A percentile compares a stretch with the other conserved stretches of the same genome.
These are phyloP conservation scores for Siniperca knerii DNA, from an alignment of 2,113 vertebrate species.

Conservation along the genomic window DNA sequence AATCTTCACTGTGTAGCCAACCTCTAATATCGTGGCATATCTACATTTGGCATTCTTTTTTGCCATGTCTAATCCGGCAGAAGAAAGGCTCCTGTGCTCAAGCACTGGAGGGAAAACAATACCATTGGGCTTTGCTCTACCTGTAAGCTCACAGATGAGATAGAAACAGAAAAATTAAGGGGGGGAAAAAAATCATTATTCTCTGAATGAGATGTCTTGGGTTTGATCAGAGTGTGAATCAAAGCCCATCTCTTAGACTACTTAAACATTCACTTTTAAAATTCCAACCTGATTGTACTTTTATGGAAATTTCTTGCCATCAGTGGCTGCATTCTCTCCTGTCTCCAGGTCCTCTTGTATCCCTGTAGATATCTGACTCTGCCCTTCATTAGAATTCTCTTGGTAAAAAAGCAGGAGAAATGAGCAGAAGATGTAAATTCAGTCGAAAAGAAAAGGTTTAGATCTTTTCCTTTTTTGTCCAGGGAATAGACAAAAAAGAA, in stretches of 20 bases:
- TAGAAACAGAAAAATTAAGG: slow-evolving; percentile 84
- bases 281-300: slow-evolving; percentile 99
- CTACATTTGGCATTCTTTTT: slow-evolving; percentile 85
- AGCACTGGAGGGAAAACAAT: slow-evolving; percentile 83
- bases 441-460: slow-evolving; percentile 92
- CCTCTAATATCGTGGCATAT: slow-evolving; percentile 74
- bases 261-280: slow-evolving; percentile 99
- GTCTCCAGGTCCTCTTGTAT: slow-evolving; percentile 95
- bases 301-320: slow-evolving; percentile 99
- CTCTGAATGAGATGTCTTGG: slow-evolving; percentile 97
- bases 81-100: slow-evolving; percentile 82
- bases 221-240: slow-evolving; percentile 98
- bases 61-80: slow-evolving; percentile 80
- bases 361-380: slow-evolving; percentile 94
- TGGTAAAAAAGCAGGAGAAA: slow-evolving; percentile 93
- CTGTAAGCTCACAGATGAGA: slow-evolving; percentile 85
- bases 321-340: slow-evolving; percentile 96
- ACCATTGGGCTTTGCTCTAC: slow-evolving; percentile 86
- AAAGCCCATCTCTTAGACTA: slow-evolving; percentile 99
- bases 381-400: slow-evolving; percentile 99
- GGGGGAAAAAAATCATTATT: slow-evolving; percentile 90
- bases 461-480: slow-evolving; percentile 86
- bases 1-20: slow-evolving; percentile 55
- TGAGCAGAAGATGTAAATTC: slow-evolving; percentile 98
- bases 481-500: slow-evolving; percentile 74